A percentile compares a stretch with the other conserved stretches of the same genome.
Conservation (phyloP, 2,888 invertebrate genomes). For the Calliopum simillimum region DNA sequence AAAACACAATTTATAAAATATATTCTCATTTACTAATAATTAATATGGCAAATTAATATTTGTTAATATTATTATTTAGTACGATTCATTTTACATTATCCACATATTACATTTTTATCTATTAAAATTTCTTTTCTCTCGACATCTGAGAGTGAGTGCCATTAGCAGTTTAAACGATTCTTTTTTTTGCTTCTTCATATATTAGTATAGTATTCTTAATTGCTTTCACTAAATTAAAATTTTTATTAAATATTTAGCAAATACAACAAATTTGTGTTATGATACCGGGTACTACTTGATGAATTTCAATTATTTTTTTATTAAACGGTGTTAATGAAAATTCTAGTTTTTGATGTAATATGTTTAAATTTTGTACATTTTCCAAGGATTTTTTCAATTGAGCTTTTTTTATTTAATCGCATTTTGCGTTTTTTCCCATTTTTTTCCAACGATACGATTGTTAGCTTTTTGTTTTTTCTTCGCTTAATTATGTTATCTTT, state of each 20-base stretch:
- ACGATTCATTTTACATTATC: background rate
- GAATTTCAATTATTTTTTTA: no score
- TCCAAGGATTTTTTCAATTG: slow-evolving; percentile 4
- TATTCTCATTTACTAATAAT: slow-evolving; percentile 17
- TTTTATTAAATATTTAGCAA: no score
- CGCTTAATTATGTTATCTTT: slow-evolving; percentile 2
- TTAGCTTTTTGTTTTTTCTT: background rate
- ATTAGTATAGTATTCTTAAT: no score
- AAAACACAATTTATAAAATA: slow-evolving; percentile 5
- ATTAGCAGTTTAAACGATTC: no score
- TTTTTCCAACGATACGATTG: background rate
- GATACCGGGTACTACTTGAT: no score
- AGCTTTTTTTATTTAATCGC: background rate
- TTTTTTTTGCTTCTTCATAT: no score
- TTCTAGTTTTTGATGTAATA: background rate
- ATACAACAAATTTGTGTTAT: no score
- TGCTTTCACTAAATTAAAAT: no score
- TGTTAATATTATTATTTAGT: slow-evolving; percentile 25
- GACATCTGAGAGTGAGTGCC: no score
- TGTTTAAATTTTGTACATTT: slow-evolving; percentile 15
- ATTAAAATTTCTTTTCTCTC: background rate
- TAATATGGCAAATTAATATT: slow-evolving; percentile 21
- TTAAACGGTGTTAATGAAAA: no score
- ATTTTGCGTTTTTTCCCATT: slow-evolving; percentile 1
- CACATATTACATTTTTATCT: background rate